A percentile compares a stretch with the other conserved stretches of the same genome.
Evolutionary conservation across 2,113 vertebrate species (phyloP).

Genomic region (Bothrops jararaca): DNA sequence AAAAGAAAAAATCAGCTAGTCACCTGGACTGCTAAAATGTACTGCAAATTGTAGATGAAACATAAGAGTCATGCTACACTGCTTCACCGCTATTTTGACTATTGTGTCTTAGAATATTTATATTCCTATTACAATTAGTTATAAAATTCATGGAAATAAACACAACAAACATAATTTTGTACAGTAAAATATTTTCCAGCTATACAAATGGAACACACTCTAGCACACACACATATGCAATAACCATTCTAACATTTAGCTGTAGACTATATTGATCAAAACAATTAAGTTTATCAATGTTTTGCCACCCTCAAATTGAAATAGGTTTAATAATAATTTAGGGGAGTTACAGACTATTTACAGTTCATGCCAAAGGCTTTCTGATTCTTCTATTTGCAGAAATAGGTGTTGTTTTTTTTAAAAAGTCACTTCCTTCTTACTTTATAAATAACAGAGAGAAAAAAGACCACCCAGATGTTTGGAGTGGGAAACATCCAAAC

Average conservation of each 20-base stretch:
- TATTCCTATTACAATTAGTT: background rate
- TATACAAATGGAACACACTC: background rate
- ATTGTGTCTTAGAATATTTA: background rate
- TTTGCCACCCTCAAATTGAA: background rate
- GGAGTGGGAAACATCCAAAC: background rate
- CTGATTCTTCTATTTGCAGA: background rate
- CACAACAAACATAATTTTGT: background rate
- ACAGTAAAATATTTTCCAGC: background rate
- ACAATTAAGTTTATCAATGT: background rate
- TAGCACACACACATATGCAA: background rate
- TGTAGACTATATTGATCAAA: background rate
- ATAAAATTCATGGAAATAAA: background rate
- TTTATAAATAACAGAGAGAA: background rate
- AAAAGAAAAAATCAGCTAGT: background rate
- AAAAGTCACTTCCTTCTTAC: background rate
- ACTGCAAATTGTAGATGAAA: background rate
- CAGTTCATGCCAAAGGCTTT: background rate
- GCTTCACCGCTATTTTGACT: conserved; percentile 20
- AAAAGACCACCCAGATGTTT: background rate
- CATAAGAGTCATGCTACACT: background rate
- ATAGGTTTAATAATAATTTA: background rate
- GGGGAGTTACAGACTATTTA: background rate
- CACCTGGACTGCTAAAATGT: conserved; percentile 3
- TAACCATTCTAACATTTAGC: background rate
- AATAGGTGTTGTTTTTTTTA: background rate